phyloP scores from a whole-genome alignment of 1,140 invertebrate species.

The Macrobrachium nipponense region DNA sequence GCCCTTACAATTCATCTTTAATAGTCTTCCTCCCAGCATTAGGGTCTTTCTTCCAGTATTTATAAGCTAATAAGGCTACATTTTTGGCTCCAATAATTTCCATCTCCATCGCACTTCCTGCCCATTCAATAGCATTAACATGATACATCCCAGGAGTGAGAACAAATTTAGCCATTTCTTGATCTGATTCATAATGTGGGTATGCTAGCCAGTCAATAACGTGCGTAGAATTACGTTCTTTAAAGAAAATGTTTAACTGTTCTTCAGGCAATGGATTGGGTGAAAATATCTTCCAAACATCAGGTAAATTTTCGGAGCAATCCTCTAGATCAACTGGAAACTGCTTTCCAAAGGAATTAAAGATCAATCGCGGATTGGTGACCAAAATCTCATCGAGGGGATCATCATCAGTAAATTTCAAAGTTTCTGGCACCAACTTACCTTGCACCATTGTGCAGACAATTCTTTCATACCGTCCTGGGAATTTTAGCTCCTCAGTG shows the following conservation, averaged over 20 bases:
- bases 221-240: constrained; percentile 6
- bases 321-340: background rate
- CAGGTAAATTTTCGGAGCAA: constrained; percentile 2
- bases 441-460: constrained; percentile 39
- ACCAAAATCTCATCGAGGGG: constrained; percentile 40
- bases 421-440: constrained; percentile 22
- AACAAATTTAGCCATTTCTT: constrained; percentile 68
- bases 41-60: constrained; percentile 60
- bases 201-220: constrained; percentile 39
- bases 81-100: constrained; percentile 76
- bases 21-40: constrained; percentile 17
- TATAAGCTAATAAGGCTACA: constrained; percentile 74
- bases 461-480: constrained; percentile 37
- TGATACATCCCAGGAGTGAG: constrained; percentile 74
- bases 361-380: constrained; percentile 31
- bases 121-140: constrained; percentile 78
- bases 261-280: constrained; percentile 1
- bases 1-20: constrained; percentile 40
- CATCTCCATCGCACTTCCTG: constrained; percentile 82
- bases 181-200: constrained; percentile 34
- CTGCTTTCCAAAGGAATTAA: constrained; percentile 42
- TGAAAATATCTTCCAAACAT: constrained; percentile 51
- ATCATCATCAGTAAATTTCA: constrained; percentile 24
- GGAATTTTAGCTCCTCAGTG: constrained; percentile 32
- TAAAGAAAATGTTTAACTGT: constrained; percentile 35